Conservation (phyloP, 2,888 invertebrate genomes). For the Eupelmus urozonus region DNA sequence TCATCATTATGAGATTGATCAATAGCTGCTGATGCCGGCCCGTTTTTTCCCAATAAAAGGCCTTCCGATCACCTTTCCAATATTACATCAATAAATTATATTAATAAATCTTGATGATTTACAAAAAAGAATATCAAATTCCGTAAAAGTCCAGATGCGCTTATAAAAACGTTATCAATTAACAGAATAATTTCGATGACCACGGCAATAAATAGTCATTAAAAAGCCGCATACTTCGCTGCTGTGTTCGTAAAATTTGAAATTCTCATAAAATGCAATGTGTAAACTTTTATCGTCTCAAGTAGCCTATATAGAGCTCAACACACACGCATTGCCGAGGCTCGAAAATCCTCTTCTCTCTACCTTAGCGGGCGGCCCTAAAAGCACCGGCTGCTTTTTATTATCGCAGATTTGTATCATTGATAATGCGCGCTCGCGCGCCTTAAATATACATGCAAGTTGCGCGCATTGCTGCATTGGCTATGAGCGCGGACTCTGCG, state of each 20-base stretch:
- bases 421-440: conserved; percentile 72
- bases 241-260: background rate
- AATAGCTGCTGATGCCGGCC: too few species aligned
- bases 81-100: too few species aligned
- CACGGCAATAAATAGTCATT: background rate
- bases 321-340: conserved; percentile 31
- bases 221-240: too few species aligned
- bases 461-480: conserved; percentile 32
- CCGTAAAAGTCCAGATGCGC: too few species aligned
- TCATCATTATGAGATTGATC: conserved; percentile 48
- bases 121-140: too few species aligned
- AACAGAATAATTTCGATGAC: background rate
- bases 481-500: conserved; percentile 40
- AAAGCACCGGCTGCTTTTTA: conserved; percentile 24
- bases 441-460: conserved; percentile 71
- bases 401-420: conserved; percentile 69
- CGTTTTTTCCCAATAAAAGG: background rate
- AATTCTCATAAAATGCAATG: conserved; percentile 6
- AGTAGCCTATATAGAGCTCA: conserved; percentile 2
- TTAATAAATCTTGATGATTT: too few species aligned
- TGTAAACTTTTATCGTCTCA: conserved; percentile 10
- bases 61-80: too few species aligned
- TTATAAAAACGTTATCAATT: too few species aligned
- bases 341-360: too few species aligned
- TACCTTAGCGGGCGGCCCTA: conserved; percentile 50